Evolutionary conservation across 2,797 vertebrate genomes (phyloP).

Genomic region (Crypturellus tataupa): DNA sequence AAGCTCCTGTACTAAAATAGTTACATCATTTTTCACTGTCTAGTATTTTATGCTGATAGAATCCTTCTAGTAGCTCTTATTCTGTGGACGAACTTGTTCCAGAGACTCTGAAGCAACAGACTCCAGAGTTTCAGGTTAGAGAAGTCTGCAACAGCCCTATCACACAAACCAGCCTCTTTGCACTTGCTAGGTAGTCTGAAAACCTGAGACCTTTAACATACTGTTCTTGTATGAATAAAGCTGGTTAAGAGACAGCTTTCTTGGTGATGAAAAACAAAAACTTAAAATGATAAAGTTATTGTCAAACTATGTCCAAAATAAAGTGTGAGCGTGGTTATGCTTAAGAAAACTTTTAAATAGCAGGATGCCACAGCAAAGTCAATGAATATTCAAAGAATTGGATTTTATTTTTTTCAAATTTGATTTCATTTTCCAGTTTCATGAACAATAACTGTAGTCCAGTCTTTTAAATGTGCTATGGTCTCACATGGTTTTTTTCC

Average conservation of each 20-base stretch:
- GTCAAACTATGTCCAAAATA: background rate
- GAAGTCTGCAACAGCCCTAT: background rate
- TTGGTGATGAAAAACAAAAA: background rate
- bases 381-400: background rate
- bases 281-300: background rate
- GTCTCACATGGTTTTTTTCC: background rate
- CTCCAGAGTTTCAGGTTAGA: background rate
- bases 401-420: background rate
- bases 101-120: background rate
- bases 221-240: background rate
- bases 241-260: background rate
- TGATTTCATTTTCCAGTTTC: background rate
- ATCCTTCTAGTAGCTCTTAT: background rate
- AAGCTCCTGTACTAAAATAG: background rate
- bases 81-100: background rate
- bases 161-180: background rate
- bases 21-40: background rate
- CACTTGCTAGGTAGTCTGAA: background rate
- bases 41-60: background rate
- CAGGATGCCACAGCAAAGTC: background rate
- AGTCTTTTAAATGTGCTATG: background rate
- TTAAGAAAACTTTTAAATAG: background rate
- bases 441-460: background rate
- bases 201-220: background rate
- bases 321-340: rapidly evolving